Conservation (phyloP, 2,797 vertebrate species). For the Spinus pinus region DNA sequence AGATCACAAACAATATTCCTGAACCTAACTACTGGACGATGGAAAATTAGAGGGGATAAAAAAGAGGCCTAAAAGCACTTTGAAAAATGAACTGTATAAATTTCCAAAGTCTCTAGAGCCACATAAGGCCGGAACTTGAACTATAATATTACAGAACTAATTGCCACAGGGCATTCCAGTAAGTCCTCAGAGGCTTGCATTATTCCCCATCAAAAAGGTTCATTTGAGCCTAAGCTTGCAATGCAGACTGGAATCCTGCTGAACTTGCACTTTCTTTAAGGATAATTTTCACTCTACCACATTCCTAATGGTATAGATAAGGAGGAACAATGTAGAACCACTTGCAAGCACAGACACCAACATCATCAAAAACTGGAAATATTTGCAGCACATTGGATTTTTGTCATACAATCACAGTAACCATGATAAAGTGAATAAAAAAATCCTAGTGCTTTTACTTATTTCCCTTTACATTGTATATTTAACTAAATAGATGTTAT, state of each 20-base stretch:
- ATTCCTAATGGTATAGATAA: constrained; percentile 35
- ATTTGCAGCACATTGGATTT: neutral
- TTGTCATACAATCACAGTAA: neutral
- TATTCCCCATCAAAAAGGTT: constrained; percentile 35
- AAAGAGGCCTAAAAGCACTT: neutral
- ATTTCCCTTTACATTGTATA: neutral
- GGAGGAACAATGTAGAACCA: neutral
- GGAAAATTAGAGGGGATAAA: neutral
- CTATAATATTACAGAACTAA: constrained; percentile 46
- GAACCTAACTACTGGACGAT: neutral
- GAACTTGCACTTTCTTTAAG: constrained; percentile 23
- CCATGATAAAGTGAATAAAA: neutral
- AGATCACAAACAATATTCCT: neutral
- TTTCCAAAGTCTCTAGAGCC: constrained; percentile 1
- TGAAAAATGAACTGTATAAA: neutral
- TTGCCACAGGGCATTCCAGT: constrained; percentile 11
- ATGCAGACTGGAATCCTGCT: constrained; percentile 44
- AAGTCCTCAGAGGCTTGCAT: constrained; percentile 23
- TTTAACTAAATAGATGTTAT: neutral
- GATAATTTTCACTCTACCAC: constrained; percentile 27
- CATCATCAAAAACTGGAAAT: neutral
- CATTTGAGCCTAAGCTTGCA: constrained; percentile 20
- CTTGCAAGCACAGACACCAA: neutral
- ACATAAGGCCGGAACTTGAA: neutral
- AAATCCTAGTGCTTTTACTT: neutral